Evolutionary conservation across 1,140 invertebrate species (phyloP).

Genomic region (Wasmannia auropunctata): DNA sequence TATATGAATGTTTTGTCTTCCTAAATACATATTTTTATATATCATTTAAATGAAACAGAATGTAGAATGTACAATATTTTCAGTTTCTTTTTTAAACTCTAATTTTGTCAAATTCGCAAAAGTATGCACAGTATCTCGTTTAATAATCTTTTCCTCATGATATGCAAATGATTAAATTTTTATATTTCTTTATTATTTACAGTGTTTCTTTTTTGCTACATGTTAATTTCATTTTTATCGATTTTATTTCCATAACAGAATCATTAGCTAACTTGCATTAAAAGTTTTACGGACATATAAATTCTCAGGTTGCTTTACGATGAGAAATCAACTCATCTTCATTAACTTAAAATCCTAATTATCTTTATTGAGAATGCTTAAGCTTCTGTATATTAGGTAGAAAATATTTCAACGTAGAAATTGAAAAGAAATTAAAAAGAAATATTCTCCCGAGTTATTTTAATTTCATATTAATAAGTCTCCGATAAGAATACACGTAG

Average conservation of each 20-base stretch:
- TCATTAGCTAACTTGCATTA: neutral
- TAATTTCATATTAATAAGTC: neutral
- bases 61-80: neutral
- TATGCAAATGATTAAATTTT: neutral
- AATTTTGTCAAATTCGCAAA: neutral
- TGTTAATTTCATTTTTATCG: slow-evolving; percentile 8
- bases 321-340: slow-evolving; percentile 4
- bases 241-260: neutral
- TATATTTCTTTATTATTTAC: neutral
- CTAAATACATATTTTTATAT: neutral
- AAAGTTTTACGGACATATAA: slow-evolving; percentile 11
- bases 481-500: neutral
- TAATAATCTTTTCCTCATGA: neutral
- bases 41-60: neutral
- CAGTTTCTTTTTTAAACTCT: neutral
- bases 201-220: neutral
- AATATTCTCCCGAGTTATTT: neutral
- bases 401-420: neutral
- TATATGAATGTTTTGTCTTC: neutral
- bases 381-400: neutral
- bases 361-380: neutral
- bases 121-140: neutral
- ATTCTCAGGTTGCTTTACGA: slow-evolving; percentile 41
- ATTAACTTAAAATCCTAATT: neutral
- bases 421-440: too few relatives aligned